Conservation (phyloP, 1,140 invertebrate species). For the Drosophila watanabei region DNA sequence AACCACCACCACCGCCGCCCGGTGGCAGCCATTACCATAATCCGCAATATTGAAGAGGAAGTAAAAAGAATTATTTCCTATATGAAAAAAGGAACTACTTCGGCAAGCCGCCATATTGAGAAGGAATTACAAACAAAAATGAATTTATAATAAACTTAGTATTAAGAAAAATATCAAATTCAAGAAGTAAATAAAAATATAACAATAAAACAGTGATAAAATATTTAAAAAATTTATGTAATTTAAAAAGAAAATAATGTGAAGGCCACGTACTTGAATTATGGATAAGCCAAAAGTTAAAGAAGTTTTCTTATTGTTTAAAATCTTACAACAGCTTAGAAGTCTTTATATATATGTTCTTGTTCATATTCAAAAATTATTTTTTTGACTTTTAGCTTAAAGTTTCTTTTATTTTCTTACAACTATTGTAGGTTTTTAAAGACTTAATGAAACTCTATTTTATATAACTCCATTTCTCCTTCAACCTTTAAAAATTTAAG, state of each 20-base stretch:
- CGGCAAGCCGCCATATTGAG: neutral
- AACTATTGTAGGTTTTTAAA: neutral
- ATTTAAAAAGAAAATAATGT: neutral
- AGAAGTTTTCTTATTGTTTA: neutral
- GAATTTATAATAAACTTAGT: slow-evolving; percentile 34
- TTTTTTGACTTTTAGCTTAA: neutral
- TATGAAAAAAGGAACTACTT: neutral
- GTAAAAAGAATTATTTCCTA: neutral
- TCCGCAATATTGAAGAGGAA: slow-evolving; percentile 31
- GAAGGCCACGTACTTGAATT: neutral
- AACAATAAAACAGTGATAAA: neutral
- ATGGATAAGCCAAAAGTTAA: neutral
- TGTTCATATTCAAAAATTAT: neutral
- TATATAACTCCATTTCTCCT: neutral
- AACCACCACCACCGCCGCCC: slow-evolving; percentile 53
- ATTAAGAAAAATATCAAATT: neutral
- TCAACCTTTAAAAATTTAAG: neutral
- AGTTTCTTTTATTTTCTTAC: neutral
- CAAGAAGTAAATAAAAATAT: neutral
- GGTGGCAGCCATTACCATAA: slow-evolving; percentile 65
- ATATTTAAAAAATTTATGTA: neutral
- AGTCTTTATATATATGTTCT: neutral
- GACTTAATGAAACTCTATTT: neutral
- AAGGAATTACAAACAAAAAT: too few relatives aligned
- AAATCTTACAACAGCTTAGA: accelerated